Percentiles rank a stretch among this genome's conserved stretches.
Conservation (phyloP, 2,888 invertebrate species). For the Drosophila vallismaia region DNA sequence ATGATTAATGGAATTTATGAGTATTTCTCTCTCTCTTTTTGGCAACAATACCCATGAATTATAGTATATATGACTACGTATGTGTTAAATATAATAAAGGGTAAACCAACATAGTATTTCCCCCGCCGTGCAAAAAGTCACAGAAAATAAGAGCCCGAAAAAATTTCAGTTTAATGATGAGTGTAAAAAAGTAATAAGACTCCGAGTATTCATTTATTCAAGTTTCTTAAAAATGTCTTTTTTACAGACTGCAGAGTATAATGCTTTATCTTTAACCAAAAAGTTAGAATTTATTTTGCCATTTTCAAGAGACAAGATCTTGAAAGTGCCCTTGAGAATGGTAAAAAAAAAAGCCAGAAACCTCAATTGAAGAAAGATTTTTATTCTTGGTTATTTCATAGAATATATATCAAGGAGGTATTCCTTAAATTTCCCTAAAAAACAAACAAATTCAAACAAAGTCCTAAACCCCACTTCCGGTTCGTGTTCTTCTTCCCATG, state of each 20-base stretch:
- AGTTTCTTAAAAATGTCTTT: neutral
- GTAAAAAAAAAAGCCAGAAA: no score
- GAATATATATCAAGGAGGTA: no score
- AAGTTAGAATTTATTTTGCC: no score
- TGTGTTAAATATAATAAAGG: slow-evolving; percentile 39
- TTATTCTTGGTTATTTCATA: no score
- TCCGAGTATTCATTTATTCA: neutral
- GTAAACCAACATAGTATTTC: slow-evolving; percentile 24
- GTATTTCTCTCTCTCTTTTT: slow-evolving; percentile 44
- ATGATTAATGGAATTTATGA: slow-evolving; percentile 73
- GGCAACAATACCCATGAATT: slow-evolving; percentile 26
- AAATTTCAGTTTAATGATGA: slow-evolving; percentile 18
- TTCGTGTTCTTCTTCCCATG: neutral
- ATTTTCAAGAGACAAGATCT: no score
- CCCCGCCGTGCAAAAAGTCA: slow-evolving; percentile 9
- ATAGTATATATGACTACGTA: slow-evolving; percentile 16
- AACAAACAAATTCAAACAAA: neutral
- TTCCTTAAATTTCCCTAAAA: no score
- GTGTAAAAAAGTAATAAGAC: neutral
- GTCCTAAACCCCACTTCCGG: slow-evolving; percentile 18
- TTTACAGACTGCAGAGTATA: no score
- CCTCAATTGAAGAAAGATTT: no score
- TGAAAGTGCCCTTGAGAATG: no score
- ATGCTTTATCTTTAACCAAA: no score
- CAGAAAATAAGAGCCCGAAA: slow-evolving; percentile 14